Conservation (phyloP, 2,888 invertebrate species). For the Galeopsomyia nigrocyanea region DNA sequence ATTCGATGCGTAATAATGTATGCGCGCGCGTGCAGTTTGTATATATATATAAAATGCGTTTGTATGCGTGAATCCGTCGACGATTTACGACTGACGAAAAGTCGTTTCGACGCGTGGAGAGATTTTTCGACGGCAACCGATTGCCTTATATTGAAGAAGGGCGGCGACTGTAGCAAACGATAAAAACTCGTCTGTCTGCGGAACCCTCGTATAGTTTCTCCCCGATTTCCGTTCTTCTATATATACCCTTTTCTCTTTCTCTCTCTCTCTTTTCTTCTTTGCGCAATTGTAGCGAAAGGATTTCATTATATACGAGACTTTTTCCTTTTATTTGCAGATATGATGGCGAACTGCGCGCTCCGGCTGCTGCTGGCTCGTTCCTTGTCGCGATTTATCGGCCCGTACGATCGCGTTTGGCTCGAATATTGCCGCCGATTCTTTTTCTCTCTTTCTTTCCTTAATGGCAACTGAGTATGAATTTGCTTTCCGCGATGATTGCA, state of each 20-base stretch:
- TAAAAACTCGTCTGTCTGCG: conserved; percentile 33
- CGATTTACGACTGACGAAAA: conserved; percentile 41
- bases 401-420: conserved; percentile 13
- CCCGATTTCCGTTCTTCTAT: conserved; percentile 3
- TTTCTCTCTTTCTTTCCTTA: not conserved
- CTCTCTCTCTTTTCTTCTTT: conserved; percentile 12
- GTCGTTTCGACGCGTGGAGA: conserved; percentile 24
- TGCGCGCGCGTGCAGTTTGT: not conserved
- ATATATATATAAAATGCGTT: not conserved
- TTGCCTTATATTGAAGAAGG: conserved; percentile 41
- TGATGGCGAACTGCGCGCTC: conserved; percentile 11
- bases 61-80: not conserved
- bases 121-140: conserved; percentile 41
- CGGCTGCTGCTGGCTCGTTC: not conserved
- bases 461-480: conserved; percentile 3
- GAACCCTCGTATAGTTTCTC: not conserved
- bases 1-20: not conserved
- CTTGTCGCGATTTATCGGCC: conserved; percentile 33
- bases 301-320: conserved; percentile 42
- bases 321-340: conserved; percentile 37
- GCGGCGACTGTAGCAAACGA: not conserved
- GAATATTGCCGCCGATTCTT: conserved; percentile 25
- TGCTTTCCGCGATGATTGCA: not conserved
- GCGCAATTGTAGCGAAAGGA: conserved; percentile 28
- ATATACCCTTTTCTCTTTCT: not conserved